Evolutionary conservation across 2,888 invertebrate species (phyloP), one percentile per base, ranked within the genome.

Genomic region (Strigamia transsilvanica): DNA sequence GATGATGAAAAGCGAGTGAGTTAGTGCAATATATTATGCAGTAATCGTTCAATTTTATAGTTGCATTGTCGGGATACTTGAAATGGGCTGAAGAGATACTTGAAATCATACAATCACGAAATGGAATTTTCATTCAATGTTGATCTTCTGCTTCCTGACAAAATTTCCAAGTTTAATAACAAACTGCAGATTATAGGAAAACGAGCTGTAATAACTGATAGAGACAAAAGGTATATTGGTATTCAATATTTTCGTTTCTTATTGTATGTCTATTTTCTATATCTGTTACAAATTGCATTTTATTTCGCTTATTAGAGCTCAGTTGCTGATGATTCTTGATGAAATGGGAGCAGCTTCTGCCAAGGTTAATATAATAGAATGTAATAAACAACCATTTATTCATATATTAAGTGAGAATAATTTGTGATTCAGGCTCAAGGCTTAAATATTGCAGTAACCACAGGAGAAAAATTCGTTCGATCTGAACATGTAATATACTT

Each of bases 281-380:
- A 1, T 18, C 0, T 38, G 6, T 34, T 38, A 15, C 0, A 15
- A 38, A n/a, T 38, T 32, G 12, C 15, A 15, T 79, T 41, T 79
- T 79, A 5, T 42, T 1, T n/a, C 2, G 1, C 3, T 2, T 51
- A 21, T 51, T 13, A 82, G 82, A 46, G 2, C 23, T 42, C 77
- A 82, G 42, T n/a, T 82, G 77, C 7, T 78, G 18, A 42, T n/a
- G 21, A 82, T 83, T 32, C 81, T 83, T 13, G 80, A 83, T 56
- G n/a, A 79, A 27, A 81, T 83, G 80, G 83, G 83, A 27, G 73
- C 56, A n/a, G 83, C 83, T 18, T 83, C 83, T n/a, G 82, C 82
- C 13, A 82, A 81, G 81, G 83, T 82, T 82, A 42, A 41, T 56
- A 38, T 18, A 81, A 15, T 27, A 27, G 27, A 27, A 27, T 3